These are phyloP conservation scores for Anguilla japonica DNA, from an alignment of 2,113 vertebrate species.

Conservation along the genomic window DNA sequence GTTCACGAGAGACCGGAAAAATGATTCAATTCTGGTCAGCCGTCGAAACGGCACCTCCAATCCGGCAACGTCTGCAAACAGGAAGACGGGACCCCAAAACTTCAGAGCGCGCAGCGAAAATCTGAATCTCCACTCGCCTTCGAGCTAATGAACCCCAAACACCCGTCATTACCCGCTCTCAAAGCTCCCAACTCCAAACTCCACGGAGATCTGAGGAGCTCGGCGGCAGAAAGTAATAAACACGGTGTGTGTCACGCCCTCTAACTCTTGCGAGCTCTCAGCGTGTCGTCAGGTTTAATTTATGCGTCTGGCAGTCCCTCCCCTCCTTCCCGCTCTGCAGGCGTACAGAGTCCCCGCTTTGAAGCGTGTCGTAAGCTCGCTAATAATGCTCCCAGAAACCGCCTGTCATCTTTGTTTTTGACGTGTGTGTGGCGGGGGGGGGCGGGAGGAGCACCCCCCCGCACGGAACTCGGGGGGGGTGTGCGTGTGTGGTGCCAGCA, in stretches of 20 bases:
- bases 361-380: background rate
- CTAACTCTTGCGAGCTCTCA: background rate
- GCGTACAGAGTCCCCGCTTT: background rate
- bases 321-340: background rate
- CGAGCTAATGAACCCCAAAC: background rate
- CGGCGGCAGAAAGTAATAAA: background rate
- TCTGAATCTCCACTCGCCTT: background rate
- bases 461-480: background rate
- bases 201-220: background rate
- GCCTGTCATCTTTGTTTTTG: background rate
- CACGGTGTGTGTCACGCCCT: background rate
- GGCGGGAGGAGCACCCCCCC: background rate
- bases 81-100: background rate
- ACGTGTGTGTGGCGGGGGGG: background rate
- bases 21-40: background rate
- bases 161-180: background rate
- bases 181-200: background rate
- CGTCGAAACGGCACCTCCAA: background rate
- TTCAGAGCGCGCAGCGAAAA: background rate
- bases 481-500: background rate
- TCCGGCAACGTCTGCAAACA: background rate
- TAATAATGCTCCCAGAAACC: constrained; percentile 10
- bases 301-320: background rate
- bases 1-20: background rate
- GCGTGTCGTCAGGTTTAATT: background rate